Base-by-base conservation (phyloP, 2,888 invertebrate genomes). In the Blastobasis lacticolella region DNA sequence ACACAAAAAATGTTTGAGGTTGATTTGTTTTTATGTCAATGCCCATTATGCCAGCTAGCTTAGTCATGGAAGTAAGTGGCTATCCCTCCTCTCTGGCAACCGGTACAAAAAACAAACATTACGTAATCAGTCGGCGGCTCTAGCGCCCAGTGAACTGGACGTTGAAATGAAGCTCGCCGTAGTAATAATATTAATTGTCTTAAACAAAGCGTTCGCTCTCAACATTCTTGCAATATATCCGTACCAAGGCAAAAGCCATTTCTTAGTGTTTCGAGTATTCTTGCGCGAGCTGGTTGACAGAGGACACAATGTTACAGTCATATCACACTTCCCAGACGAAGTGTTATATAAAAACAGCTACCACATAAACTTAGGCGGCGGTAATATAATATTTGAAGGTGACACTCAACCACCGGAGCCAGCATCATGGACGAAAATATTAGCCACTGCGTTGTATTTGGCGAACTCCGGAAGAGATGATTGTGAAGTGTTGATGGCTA, bases 191-290 rank as follows among this genome's bases (percentile, higher is more conserved):
- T 52, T 71, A 49, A 54, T 70, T 40, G 44, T 72, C 6, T 45
- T 72, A 48, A 59, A 67, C 10, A 62, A 62, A 52, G 59, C 59
- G 9, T 57, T 51, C 37, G 48, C 71, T 37, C 57, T 84, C 1
- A 90, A 89, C 48, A 91, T 94, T 59, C 77, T 94, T 40, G 92
- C 90, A 10, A 74, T 93, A 53, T 93, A 93, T 66, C 91, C 91
- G 0, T 91, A 93, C 60, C 84, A 90, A 5, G 92, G 93, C 2
- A 92, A 90, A 60, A 94, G 94, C 53, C 94, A 94, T 71, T 93
- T 92, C 62, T 81, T 90, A 38, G 91, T 92, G 23, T 92, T 91
- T 63, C 84, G 88, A 63, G 89, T 90, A 0, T 81, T 92, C 50
- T 66, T 94, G 46, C 84, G 81, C 44, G 91, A 90, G 59, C 68